Conservation (phyloP, 2,113 vertebrate genomes). For the Osmerus mordax region DNA sequence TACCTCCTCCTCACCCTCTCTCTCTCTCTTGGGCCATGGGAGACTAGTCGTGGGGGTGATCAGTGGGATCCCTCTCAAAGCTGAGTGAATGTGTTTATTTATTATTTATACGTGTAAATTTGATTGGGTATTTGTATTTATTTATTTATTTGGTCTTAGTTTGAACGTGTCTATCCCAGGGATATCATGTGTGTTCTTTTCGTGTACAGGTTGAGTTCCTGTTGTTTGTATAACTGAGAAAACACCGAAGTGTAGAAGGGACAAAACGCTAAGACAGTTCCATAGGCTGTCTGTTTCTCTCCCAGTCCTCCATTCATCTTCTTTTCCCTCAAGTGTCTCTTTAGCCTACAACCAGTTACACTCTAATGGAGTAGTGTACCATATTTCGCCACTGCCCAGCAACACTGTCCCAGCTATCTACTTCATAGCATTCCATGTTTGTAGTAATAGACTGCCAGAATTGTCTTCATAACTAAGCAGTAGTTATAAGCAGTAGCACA, state of each 20-base stretch:
- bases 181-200: not conserved
- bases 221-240: not conserved
- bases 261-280: not conserved
- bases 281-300: not conserved
- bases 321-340: conserved; percentile 40
- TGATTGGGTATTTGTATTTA: conserved; percentile 22
- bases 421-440: conserved; percentile 69
- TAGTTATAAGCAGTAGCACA: conserved; percentile 1
- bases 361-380: conserved; percentile 3
- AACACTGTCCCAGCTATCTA: conserved; percentile 42
- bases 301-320: not conserved
- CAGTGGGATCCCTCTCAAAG: conserved; percentile 17
- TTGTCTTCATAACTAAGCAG: conserved; percentile 14
- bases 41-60: conserved; percentile 22
- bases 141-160: conserved; percentile 21
- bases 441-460: conserved; percentile 30
- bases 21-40: conserved; percentile 14
- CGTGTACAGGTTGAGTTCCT: too few relatives aligned
- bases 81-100: conserved; percentile 47
- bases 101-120: conserved; percentile 26
- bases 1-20: conserved; percentile 25
- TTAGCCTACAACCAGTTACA: conserved; percentile 1
- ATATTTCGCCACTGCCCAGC: conserved; percentile 42
- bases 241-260: not conserved
- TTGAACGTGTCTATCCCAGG: conserved; percentile 30